Base-by-base conservation (phyloP, 2,797 vertebrate genomes). In the Eremophila alpestris region DNA sequence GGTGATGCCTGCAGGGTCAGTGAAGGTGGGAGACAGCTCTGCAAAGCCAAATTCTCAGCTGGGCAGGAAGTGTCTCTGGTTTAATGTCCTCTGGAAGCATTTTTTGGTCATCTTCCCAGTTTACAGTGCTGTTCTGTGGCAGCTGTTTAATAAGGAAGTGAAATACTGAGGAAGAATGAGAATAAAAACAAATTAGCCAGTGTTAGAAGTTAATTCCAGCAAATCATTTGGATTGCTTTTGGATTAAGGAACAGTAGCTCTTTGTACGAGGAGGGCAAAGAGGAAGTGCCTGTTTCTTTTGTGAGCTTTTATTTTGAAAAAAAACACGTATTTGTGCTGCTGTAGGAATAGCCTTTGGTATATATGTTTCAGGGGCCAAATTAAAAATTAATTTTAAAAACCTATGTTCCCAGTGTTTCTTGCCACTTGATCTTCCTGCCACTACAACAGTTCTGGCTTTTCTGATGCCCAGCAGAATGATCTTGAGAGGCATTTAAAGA, bases 91-190 rank as follows among this genome's bases (percentile, higher is more conserved):
- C 89, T 80, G 93, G 83, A 93, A 92, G 88, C 91, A 83, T 95
- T 96, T 97, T 96, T 95, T 97, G 97, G 95, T 97, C 68, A 73
- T 96, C 93, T 96, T 97, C 95, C 96, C 96, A 83, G 92, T 92
- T 96, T 89, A 74, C 89, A 95, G 91, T 93, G 74, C 92, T 96
- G 6, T 94, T 97, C 91, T 91, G 60, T 94, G 79, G 95, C 95
- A 97, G 96, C 93, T 96, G 94, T 93, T 97, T 96, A 95, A 95
- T 90, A 92, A 96, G 96, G 96, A 97, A 97, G 96, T 96, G 92
- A 95, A 97, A 95, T 94, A 36, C 92, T 74, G 41, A 73, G 83
- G 89, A 92, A 96, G 94, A 95, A 96, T 75, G 56, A 90, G 89
- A 92, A 94, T 96, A 96, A 95, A 97, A 95, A 96, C 92, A 97